Evolutionary conservation across 2,113 vertebrate species (phyloP).

Genomic region (Lipotes vexillifer): DNA sequence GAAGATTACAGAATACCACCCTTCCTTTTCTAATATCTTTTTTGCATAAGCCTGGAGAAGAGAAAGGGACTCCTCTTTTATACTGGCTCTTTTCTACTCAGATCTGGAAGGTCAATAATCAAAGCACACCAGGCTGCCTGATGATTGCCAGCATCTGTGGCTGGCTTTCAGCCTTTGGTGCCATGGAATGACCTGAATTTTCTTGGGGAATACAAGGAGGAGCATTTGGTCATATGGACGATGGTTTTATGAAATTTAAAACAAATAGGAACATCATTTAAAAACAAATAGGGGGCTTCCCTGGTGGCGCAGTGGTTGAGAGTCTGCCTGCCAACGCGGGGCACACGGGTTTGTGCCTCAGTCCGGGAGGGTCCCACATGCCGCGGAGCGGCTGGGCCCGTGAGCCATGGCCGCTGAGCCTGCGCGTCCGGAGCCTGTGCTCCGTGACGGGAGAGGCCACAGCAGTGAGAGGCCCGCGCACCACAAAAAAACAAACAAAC

Average conservation of each 20-base stretch:
- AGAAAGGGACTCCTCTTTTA: background rate
- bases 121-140: background rate
- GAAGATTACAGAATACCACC: background rate
- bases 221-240: background rate
- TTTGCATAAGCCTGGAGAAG: background rate
- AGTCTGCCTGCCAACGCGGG: too few species aligned
- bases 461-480: too few species aligned
- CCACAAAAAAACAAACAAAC: too few species aligned
- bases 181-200: background rate
- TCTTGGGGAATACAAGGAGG: background rate
- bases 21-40: background rate
- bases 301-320: too few species aligned
- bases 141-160: rapidly evolving
- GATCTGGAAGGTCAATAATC: background rate
- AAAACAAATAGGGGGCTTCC: background rate
- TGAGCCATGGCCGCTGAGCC: too few species aligned
- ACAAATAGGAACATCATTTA: background rate
- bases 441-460: too few species aligned
- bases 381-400: too few species aligned
- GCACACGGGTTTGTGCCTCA: too few species aligned
- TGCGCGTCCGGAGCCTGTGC: too few species aligned
- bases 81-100: background rate
- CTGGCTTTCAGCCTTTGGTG: background rate
- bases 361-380: too few species aligned
- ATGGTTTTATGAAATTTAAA: background rate